Conservation (phyloP, 2,113 vertebrate species). For the Lethenteron camtschaticum region DNA sequence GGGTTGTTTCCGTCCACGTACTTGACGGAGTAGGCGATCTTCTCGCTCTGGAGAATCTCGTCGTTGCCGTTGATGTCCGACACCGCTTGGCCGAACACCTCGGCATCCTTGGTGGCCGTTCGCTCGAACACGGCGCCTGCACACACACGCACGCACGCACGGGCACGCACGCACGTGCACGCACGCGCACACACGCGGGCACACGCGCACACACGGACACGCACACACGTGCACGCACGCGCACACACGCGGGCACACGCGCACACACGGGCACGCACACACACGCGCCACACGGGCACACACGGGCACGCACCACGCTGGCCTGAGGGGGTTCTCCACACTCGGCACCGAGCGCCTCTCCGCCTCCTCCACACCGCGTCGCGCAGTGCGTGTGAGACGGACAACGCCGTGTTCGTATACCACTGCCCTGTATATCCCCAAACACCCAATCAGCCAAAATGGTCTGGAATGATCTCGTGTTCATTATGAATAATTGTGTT, state of each 20-base stretch:
- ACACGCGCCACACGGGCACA: background rate
- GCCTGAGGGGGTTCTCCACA: no score
- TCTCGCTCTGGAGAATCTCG: conserved; percentile 2
- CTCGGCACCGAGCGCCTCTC: no score
- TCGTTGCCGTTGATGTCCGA: conserved; percentile 1
- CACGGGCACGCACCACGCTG: background rate
- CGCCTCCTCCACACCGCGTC: background rate
- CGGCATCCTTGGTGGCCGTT: background rate
- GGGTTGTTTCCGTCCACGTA: conserved; percentile 4
- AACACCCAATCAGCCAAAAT: background rate
- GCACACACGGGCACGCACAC: background rate
- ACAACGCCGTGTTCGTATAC: background rate
- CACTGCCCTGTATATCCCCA: background rate
- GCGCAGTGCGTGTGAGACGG: background rate
- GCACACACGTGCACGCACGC: background rate
- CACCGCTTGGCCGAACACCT: conserved; percentile 2
- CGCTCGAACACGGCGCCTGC: conserved; percentile 1
- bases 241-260: background rate
- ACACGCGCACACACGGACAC: background rate
- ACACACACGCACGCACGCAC: background rate
- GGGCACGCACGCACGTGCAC: background rate
- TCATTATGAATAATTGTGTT: no score
- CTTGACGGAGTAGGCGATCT: conserved; percentile 3
- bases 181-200: background rate
- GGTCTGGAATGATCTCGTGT: no score